phyloP scores from a whole-genome alignment of 2,888 invertebrate species.

The Panzeria rudis region DNA sequence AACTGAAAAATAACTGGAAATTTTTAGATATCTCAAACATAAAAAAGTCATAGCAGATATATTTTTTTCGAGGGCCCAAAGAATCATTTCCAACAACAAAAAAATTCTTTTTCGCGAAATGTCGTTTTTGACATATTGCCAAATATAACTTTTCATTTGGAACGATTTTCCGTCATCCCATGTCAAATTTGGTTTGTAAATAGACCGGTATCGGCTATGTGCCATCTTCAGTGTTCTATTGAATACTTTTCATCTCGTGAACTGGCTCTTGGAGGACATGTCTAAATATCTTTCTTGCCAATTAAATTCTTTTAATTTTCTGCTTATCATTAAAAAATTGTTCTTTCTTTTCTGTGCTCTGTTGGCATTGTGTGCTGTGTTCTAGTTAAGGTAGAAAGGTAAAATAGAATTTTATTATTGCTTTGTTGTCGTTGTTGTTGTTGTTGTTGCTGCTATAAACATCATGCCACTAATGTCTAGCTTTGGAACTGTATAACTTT shows the following conservation, averaged over 20 bases:
- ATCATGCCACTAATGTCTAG: constrained; percentile 69
- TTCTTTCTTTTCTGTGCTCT: constrained; percentile 28
- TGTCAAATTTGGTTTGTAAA: too few species aligned
- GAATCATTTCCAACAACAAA: too few species aligned
- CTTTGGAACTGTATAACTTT: constrained; percentile 59
- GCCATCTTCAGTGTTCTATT: too few species aligned
- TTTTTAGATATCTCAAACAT: too few species aligned
- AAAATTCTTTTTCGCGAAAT: too few species aligned
- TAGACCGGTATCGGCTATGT: too few species aligned
- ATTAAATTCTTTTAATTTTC: constrained; percentile 7
- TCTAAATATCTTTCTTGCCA: not conserved
- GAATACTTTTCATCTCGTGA: not conserved
- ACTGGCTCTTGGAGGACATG: not conserved
- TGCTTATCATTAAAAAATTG: constrained; percentile 31
- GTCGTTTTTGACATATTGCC: too few species aligned
- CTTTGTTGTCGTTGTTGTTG: constrained; percentile 36
- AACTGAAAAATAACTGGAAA: too few species aligned
- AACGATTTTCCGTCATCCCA: too few species aligned
- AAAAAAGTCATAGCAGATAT: too few species aligned
- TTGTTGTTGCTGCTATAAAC: constrained; percentile 50
- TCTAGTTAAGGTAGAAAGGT: constrained; percentile 65
- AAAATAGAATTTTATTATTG: constrained; percentile 64
- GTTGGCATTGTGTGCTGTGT: constrained; percentile 35
- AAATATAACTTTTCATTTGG: too few species aligned
- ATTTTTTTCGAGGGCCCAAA: too few species aligned